Conservation (phyloP, 2,888 invertebrate genomes). For the Rhynchonema sp. region DNA sequence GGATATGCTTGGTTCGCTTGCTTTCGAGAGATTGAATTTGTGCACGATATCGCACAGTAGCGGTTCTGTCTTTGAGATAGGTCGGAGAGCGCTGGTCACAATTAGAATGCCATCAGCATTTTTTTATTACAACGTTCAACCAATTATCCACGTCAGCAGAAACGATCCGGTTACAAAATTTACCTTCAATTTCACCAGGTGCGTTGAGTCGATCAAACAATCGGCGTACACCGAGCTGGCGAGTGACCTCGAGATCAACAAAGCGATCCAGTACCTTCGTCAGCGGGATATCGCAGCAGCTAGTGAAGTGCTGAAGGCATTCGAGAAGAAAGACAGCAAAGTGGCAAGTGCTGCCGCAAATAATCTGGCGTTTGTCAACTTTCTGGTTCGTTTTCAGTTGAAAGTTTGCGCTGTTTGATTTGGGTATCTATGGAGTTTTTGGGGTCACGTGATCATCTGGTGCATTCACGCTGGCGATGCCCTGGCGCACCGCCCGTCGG, state of each 20-base stretch:
- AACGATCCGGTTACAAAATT: too few species aligned
- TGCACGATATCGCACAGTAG: too few species aligned
- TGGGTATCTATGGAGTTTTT: background rate
- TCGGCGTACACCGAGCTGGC: constrained; percentile 64
- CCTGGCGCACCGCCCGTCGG: too few species aligned
- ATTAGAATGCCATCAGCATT: too few species aligned
- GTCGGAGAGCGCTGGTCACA: too few species aligned
- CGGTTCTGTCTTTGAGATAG: too few species aligned
- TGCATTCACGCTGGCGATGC: too few species aligned
- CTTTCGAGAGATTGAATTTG: too few species aligned
- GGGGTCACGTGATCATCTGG: background rate
- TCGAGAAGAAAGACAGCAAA: constrained; percentile 55
- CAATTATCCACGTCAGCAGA: too few species aligned
- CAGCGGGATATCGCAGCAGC: constrained; percentile 55
- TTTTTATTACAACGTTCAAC: too few species aligned
- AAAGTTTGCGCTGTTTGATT: background rate
- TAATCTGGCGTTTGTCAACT: constrained; percentile 64
- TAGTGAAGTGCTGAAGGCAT: constrained; percentile 59
- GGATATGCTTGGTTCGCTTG: constrained; percentile 42
- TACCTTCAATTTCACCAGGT: constrained; percentile 49
- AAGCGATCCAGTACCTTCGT: constrained; percentile 61
- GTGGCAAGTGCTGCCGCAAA: constrained; percentile 63
- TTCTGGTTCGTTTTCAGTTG: constrained; percentile 40
- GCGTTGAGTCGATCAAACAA: constrained; percentile 70
- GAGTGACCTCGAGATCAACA: constrained; percentile 70